A percentile compares a stretch with the other conserved stretches of the same genome.
Conservation (phyloP, 1,140 invertebrate genomes). For the Palaemon carinicauda region DNA sequence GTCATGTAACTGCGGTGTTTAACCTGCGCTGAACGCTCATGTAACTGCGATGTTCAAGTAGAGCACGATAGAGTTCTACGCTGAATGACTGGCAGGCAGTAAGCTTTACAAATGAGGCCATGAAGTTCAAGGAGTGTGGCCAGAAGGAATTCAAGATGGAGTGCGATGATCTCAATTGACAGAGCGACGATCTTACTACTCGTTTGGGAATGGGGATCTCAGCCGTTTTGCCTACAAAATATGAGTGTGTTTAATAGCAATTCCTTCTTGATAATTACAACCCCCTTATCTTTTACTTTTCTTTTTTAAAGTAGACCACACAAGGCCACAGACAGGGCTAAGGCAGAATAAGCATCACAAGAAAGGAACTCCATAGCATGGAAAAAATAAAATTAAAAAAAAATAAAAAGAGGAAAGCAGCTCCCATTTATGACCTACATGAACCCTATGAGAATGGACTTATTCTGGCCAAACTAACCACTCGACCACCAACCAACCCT, state of each 20-base stretch:
- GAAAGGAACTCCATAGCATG: constrained; percentile 18
- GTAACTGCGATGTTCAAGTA: constrained; percentile 54
- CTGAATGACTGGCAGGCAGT: constrained; percentile 56
- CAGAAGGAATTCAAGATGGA: constrained; percentile 55
- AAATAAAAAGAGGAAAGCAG: constrained; percentile 26
- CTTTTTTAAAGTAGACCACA: constrained; percentile 49
- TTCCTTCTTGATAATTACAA: constrained; percentile 33
- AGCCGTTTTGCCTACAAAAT: constrained; percentile 58
- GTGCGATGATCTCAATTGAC: constrained; percentile 44
- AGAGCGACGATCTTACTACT: constrained; percentile 57
- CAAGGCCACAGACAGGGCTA: constrained; percentile 49
- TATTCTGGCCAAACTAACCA: too few species aligned
- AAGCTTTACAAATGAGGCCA: constrained; percentile 58
- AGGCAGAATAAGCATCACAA: constrained; percentile 49
- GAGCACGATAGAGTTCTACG: constrained; percentile 55
- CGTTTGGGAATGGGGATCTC: constrained; percentile 58
- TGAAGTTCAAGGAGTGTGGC: constrained; percentile 54
- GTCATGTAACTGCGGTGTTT: constrained; percentile 57
- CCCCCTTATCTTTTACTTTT: constrained; percentile 37
- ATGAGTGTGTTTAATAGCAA: constrained; percentile 55
- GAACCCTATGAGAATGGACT: neutral
- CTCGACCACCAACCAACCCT: too few species aligned
- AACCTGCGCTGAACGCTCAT: constrained; percentile 54
- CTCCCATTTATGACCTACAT: constrained; percentile 36
- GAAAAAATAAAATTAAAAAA: constrained; percentile 25